These are phyloP conservation scores for Perodicticus potto DNA, from an alignment of 2,797 vertebrate species.

Conservation along the genomic window DNA sequence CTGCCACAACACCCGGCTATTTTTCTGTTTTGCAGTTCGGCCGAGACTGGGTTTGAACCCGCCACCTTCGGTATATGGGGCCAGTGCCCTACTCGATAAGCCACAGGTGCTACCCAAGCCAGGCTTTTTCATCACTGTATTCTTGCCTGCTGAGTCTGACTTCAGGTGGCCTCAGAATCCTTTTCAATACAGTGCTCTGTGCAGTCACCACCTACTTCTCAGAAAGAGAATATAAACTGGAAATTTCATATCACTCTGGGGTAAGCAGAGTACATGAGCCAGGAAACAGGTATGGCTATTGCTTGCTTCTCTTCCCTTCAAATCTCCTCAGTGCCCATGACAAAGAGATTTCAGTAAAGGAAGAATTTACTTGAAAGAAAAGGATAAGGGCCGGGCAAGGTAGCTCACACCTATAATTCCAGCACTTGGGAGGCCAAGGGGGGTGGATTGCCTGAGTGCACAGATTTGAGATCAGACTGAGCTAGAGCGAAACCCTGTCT, in stretches of 20 bases:
- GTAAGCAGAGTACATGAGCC: not conserved
- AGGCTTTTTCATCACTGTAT: not conserved
- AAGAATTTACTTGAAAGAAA: not conserved
- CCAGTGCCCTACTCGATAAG: too few relatives aligned
- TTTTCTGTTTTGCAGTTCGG: too few relatives aligned
- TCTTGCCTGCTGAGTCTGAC: not conserved
- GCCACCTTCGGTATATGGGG: too few relatives aligned
- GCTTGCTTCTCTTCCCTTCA: fast-evolving
- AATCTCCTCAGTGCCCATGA: not conserved
- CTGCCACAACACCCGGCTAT: too few relatives aligned
- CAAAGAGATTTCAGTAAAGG: not conserved
- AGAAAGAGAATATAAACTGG: fast-evolving
- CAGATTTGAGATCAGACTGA: too few relatives aligned
- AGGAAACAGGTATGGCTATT: fast-evolving
- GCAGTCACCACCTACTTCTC: not conserved
- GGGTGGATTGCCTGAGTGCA: too few relatives aligned
- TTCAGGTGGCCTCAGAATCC: not conserved
- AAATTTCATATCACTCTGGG: not conserved
- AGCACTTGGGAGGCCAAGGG: too few relatives aligned
- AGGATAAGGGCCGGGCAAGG: not conserved
- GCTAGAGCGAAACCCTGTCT: too few relatives aligned
- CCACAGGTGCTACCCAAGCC: too few relatives aligned
- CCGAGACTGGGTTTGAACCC: too few relatives aligned
- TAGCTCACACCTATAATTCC: too few relatives aligned
- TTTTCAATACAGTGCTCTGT: not conserved